Evolutionary conservation across 1,140 invertebrate species (phyloP).

Genomic region (Temnothorax longispinosus): DNA sequence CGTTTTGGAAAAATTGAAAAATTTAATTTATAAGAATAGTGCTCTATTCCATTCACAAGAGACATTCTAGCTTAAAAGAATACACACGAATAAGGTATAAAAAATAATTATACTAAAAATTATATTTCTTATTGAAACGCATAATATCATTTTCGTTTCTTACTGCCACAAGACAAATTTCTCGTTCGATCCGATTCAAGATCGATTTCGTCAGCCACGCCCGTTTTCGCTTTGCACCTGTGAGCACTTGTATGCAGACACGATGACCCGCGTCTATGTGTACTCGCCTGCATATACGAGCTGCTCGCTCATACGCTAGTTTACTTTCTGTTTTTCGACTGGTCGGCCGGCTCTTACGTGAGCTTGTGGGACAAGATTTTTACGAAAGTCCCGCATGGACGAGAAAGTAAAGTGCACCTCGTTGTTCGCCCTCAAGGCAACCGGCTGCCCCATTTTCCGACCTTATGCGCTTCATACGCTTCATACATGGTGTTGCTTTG

Average conservation of each 20-base stretch:
- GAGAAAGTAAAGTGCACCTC: conserved; percentile 73
- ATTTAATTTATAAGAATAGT: background rate
- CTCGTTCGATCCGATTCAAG: background rate
- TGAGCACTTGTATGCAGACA: conserved; percentile 23
- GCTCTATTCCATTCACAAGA: background rate
- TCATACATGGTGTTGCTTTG: background rate
- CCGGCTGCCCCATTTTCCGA: conserved; percentile 72
- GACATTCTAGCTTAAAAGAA: background rate
- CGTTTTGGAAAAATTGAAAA: background rate
- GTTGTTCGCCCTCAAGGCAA: conserved; percentile 62
- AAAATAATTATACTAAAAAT: background rate
- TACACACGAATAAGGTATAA: background rate
- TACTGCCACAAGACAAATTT: background rate
- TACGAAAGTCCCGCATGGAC: conserved; percentile 71
- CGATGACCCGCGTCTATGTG: background rate
- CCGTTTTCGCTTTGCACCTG: conserved; percentile 65
- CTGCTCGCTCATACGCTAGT: conserved; percentile 10
- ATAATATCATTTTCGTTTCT: background rate
- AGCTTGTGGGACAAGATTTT: conserved; percentile 71
- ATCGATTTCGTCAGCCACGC: conserved; percentile 58
- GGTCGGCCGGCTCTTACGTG: conserved; percentile 67
- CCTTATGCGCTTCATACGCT: conserved; percentile 31
- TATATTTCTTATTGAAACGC: background rate
- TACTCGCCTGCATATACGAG: background rate
- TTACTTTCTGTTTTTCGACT: conserved; percentile 68